A percentile compares a stretch with the other conserved stretches of the same genome.
Conservation (phyloP, 1,140 invertebrate genomes). For the Hylyphantes graminicola region DNA sequence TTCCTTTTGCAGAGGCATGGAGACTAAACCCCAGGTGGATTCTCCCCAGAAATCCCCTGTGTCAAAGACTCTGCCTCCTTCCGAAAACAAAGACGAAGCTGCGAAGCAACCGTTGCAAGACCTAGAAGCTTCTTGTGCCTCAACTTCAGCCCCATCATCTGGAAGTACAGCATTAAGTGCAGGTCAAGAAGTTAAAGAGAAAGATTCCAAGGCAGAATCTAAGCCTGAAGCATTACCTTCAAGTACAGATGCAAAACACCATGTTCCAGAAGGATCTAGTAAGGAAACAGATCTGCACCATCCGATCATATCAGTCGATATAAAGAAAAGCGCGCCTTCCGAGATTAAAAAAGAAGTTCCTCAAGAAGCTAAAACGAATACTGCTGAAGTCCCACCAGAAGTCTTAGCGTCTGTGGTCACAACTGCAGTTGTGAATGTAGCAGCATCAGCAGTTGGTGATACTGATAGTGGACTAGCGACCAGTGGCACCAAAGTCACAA, state of each 20-base stretch:
- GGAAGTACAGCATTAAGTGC: neutral
- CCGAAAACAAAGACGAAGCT: neutral
- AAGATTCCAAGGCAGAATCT: constrained; percentile 10
- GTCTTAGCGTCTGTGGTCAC: constrained; percentile 51
- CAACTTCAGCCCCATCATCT: neutral
- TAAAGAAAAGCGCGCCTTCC: constrained; percentile 55
- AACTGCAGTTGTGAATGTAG: constrained; percentile 39
- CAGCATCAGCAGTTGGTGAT: constrained; percentile 25
- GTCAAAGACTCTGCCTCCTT: constrained; percentile 14
- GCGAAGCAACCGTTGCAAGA: constrained; percentile 3
- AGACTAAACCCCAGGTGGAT: constrained; percentile 52
- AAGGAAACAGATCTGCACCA: constrained; percentile 3
- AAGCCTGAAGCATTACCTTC: neutral
- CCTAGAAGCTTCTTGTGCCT: neutral
- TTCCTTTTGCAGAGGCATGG: constrained; percentile 53
- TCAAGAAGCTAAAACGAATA: constrained; percentile 18
- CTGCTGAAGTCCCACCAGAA: constrained; percentile 33
- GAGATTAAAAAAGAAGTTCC: constrained; percentile 50
- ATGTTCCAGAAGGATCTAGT: constrained; percentile 4
- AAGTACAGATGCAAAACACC: constrained; percentile 2
- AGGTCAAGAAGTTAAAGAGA: neutral
- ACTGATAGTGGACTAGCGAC: constrained; percentile 18
- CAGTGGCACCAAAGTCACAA: constrained; percentile 18
- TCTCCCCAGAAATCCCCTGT: constrained; percentile 54
- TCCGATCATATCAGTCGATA: constrained; percentile 59